Evolutionary conservation across 37 sponge, comb jelly and placozoan genomes (phyloP).

Genomic region (Lycopodina hypogea): DNA sequence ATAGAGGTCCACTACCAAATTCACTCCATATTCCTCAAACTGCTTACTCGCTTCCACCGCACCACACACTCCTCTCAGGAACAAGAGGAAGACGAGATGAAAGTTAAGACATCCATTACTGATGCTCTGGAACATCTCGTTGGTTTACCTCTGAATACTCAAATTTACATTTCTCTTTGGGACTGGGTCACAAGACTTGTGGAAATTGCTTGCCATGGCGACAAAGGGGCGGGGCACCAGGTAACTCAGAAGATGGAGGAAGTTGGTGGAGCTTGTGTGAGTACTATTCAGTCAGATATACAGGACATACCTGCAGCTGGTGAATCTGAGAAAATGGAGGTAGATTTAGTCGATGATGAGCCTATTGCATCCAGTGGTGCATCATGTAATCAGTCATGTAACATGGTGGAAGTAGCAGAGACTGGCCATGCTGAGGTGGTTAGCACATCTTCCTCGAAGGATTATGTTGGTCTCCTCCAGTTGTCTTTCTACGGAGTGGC

Average conservation of each 20-base stretch:
- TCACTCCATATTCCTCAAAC: slow-evolving; percentile 33
- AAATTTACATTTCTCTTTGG: slow-evolving; percentile 21
- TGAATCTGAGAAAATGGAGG: not conserved
- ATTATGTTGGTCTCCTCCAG: not conserved
- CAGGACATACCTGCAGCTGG: not conserved
- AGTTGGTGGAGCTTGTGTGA: too few species aligned
- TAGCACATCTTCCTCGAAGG: not conserved
- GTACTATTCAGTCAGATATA: not conserved
- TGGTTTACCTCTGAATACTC: slow-evolving; percentile 8
- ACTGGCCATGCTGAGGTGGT: too few species aligned
- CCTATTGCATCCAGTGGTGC: not conserved
- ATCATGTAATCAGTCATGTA: not conserved
- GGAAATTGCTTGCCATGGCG: not conserved
- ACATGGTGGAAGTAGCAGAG: not conserved
- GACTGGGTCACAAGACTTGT: slow-evolving; percentile 19
- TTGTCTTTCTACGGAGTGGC: slow-evolving; percentile 52
- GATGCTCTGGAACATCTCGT: not conserved
- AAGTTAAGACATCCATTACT: not conserved
- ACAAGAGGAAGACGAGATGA: not conserved
- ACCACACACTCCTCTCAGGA: not conserved
- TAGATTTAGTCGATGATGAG: not conserved
- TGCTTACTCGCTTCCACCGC: slow-evolving; percentile 1
- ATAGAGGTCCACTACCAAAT: slow-evolving; percentile 69
- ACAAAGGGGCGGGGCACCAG: not conserved
- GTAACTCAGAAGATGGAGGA: too few species aligned